Conservation (phyloP, 2,113 vertebrate species). For the Candoia aspera region DNA sequence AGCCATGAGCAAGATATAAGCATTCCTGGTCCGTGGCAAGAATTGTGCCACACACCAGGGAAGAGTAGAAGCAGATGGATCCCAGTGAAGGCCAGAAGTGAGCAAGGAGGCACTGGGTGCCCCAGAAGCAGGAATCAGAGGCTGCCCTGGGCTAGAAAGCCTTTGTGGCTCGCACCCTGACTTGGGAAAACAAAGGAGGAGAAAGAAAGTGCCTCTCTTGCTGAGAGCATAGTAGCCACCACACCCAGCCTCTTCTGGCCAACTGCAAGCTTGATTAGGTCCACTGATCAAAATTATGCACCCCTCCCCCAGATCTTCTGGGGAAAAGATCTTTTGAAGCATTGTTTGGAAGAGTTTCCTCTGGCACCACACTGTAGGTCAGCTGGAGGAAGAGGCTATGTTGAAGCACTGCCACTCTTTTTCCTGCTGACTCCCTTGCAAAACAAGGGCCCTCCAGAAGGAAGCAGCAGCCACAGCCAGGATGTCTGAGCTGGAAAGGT, state of each 20-base stretch:
- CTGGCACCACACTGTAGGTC: background rate
- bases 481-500: background rate
- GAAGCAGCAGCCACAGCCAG: background rate
- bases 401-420: background rate
- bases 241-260: conserved; percentile 10
- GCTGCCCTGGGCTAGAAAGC: rapidly evolving
- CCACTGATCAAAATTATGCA: conserved; percentile 40
- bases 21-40: background rate
- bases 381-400: rapidly evolving
- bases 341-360: background rate
- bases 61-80: background rate
- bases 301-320: too few species aligned
- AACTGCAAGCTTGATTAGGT: conserved; percentile 32
- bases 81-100: rapidly evolving
- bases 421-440: background rate
- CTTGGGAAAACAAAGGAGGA: background rate
- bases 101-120: background rate
- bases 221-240: conserved; percentile 1
- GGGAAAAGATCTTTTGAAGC: background rate
- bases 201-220: background rate
- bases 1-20: background rate
- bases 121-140: background rate
- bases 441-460: background rate
- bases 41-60: background rate
- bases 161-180: rapidly evolving